Conservation (phyloP, 2,888 invertebrate species). For the Lottia gigantea region DNA sequence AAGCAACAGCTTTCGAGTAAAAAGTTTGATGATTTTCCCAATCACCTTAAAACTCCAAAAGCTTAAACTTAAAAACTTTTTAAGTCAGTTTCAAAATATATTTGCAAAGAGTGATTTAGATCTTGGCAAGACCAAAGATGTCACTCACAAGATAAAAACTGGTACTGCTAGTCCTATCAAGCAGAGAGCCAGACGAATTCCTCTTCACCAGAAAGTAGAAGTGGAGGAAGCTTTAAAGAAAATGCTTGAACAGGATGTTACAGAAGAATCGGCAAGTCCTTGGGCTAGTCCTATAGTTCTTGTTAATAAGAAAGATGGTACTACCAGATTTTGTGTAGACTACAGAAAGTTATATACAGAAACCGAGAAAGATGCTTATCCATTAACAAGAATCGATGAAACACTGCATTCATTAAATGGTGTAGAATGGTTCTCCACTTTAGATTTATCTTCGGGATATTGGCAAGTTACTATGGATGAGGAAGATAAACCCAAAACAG, state of each 20-base stretch:
- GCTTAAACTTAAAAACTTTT: too few species aligned
- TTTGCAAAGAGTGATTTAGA: too few species aligned
- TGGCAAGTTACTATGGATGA: too few species aligned
- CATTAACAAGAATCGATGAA: background rate
- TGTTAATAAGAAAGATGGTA: conserved; percentile 21
- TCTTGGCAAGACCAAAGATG: too few species aligned
- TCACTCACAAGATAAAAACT: conserved; percentile 12
- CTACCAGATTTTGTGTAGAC: conserved; percentile 22
- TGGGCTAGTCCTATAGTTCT: conserved; percentile 25
- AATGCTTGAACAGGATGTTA: conserved; percentile 21
- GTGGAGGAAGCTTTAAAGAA: conserved; percentile 18
- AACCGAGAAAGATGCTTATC: conserved; percentile 2
- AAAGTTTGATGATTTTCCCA: too few species aligned
- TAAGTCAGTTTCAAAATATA: too few species aligned
- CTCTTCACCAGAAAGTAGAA: conserved; percentile 17
- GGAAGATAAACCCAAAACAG: too few species aligned
- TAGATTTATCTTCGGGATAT: background rate
- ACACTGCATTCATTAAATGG: background rate
- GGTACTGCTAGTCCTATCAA: conserved; percentile 19
- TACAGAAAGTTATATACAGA: conserved; percentile 16
- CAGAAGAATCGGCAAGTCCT: conserved; percentile 21
- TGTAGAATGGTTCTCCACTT: background rate
- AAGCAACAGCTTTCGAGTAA: too few species aligned
- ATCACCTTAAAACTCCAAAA: too few species aligned
- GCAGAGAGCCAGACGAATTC: too few species aligned